A percentile compares a stretch with the other conserved stretches of the same genome.
phyloP scores from a whole-genome alignment of 1,140 invertebrate species.

The Sipha flava region DNA sequence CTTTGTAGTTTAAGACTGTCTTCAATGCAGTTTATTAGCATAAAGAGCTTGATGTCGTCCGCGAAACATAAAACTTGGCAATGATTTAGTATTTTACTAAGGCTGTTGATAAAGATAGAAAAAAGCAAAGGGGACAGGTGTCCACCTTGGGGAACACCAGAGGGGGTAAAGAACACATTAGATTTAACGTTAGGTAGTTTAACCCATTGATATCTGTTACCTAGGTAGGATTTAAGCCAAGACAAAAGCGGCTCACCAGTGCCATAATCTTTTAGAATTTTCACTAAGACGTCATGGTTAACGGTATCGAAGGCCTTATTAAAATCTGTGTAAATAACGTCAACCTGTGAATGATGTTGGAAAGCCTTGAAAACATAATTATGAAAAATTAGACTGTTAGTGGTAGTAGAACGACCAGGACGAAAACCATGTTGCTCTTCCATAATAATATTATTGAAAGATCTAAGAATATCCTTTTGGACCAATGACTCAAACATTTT shows the following conservation, averaged over 20 bases:
- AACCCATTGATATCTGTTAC: background rate
- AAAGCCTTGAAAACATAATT: background rate
- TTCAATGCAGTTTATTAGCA: too few species aligned
- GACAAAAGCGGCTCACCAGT: background rate
- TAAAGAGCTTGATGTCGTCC: too few species aligned
- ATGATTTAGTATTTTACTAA: background rate
- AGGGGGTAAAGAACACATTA: background rate
- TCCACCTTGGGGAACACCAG: background rate
- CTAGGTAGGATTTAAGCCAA: background rate
- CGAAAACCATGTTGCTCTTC: too few species aligned
- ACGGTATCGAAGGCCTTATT: conserved; percentile 39
- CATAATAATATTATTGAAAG: too few species aligned
- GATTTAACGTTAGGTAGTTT: too few species aligned
- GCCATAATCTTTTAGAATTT: conserved; percentile 26
- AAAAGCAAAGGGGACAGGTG: background rate
- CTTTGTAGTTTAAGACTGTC: too few species aligned
- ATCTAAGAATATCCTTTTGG: too few species aligned
- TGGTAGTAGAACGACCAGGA: too few species aligned
- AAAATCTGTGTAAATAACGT: conserved; percentile 39
- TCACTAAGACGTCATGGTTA: conserved; percentile 35
- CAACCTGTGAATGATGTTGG: conserved; percentile 34
- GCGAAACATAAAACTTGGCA: too few species aligned
- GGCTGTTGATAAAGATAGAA: background rate
- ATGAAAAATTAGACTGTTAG: too few species aligned
- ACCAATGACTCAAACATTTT: too few species aligned